These are phyloP conservation scores for Hartigia nigra DNA, from an alignment of 2,888 invertebrate genomes.

Conservation along the genomic window DNA sequence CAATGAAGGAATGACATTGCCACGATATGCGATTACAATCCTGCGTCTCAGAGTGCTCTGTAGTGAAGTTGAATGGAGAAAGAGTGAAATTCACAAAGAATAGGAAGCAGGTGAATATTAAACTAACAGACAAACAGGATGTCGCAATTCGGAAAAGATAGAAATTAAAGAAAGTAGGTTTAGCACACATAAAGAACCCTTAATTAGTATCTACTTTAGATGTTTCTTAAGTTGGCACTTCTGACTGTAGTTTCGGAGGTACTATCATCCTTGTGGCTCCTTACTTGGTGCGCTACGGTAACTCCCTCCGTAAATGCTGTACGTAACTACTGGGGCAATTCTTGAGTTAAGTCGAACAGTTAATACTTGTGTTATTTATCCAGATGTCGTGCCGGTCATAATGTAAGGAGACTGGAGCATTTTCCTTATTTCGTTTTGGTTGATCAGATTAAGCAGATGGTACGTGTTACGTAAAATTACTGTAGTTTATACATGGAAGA, in stretches of 20 bases:
- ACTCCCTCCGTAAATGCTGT: background rate
- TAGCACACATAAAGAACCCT: background rate
- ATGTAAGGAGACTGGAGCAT: background rate
- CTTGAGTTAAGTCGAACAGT: background rate
- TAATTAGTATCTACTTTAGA: background rate
- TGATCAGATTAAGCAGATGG: background rate
- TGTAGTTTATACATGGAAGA: background rate
- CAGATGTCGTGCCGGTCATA: background rate
- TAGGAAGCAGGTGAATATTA: background rate
- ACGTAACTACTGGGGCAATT: background rate
- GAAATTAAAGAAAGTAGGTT: background rate
- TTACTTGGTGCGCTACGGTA: background rate
- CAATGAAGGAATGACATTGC: background rate
- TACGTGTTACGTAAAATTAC: background rate
- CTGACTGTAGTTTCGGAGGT: background rate
- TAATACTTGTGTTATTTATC: background rate
- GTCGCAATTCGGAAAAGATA: background rate
- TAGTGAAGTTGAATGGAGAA: background rate
- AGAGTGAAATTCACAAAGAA: background rate
- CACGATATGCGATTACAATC: background rate
- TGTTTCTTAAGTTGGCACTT: background rate
- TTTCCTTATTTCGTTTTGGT: background rate
- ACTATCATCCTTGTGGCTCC: background rate
- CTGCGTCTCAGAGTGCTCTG: background rate
- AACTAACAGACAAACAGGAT: background rate